These are phyloP conservation scores for Arenaria interpres DNA, from an alignment of 2,113 vertebrate genomes.

Conservation along the genomic window DNA sequence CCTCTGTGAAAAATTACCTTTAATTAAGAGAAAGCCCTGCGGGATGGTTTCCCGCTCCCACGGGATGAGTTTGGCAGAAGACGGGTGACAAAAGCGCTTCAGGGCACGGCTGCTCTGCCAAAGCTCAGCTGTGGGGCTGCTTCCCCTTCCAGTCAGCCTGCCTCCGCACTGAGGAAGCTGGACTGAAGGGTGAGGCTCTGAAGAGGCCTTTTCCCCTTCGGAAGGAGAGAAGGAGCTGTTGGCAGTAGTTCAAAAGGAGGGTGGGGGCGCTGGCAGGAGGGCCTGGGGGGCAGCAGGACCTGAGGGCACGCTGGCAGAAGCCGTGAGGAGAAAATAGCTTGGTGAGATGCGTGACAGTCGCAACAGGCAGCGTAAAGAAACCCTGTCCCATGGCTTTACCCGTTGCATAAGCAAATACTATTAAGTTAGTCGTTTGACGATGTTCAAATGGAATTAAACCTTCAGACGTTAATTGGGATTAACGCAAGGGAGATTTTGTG, in stretches of 20 bases:
- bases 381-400: not conserved
- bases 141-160: rapidly evolving
- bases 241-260: rapidly evolving
- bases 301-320: not conserved
- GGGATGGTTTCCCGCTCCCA: not conserved
- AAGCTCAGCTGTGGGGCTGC: too few species aligned
- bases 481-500: not conserved
- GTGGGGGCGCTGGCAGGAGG: not conserved
- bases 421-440: not conserved
- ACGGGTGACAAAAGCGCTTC: rapidly evolving
- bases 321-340: not conserved
- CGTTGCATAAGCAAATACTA: constrained; percentile 14
- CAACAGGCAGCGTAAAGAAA: not conserved
- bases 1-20: too few species aligned
- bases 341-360: rapidly evolving
- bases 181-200: not conserved
- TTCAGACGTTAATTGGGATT: not conserved
- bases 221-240: too few species aligned
- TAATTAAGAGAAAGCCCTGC: rapidly evolving
- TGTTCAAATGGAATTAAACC: not conserved
- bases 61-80: not conserved
- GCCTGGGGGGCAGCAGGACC: not conserved
- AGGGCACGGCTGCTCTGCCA: rapidly evolving
- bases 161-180: rapidly evolving
- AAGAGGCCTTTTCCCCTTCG: not conserved